A percentile compares a stretch with the other conserved stretches of the same genome.
Evolutionary conservation across 2,888 invertebrate species (phyloP).

Genomic region (Melieria omissa): DNA sequence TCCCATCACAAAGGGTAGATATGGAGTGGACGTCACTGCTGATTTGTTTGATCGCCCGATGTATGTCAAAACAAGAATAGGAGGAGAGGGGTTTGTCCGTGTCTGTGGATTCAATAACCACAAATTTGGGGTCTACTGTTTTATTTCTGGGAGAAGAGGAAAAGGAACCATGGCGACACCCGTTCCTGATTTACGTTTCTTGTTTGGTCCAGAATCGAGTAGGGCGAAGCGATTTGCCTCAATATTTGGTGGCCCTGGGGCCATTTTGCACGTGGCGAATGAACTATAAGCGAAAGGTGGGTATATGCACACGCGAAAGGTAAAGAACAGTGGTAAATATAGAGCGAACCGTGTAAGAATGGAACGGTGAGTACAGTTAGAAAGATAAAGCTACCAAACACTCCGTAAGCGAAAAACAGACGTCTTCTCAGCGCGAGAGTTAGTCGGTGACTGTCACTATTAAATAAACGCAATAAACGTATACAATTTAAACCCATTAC

Average conservation of each 20-base stretch:
- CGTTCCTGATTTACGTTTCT: background rate
- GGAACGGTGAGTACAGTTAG: no score
- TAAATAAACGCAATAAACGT: no score
- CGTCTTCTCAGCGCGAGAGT: background rate
- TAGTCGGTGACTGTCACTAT: conserved; percentile 12
- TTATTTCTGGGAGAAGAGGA: background rate
- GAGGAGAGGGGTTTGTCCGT: background rate
- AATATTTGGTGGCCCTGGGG: background rate
- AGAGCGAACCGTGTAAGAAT: no score
- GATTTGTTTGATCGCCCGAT: background rate
- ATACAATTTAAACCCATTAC: no score
- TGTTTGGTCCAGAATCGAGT: conserved; percentile 3
- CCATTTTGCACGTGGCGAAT: background rate
- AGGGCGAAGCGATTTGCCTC: conserved; percentile 7
- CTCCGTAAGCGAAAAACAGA: conserved; percentile 7
- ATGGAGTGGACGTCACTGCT: conserved; percentile 1
- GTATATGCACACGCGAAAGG: background rate
- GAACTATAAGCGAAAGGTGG: background rate
- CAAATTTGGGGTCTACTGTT: background rate
- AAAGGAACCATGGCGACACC: background rate
- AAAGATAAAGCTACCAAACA: background rate
- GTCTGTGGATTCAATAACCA: background rate
- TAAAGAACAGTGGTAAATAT: background rate
- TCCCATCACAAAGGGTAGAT: background rate
- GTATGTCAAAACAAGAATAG: background rate